Evolutionary conservation across 2,113 vertebrate species (phyloP), one percentile per base, ranked within the genome.

Genomic region (Equus przewalskii): DNA sequence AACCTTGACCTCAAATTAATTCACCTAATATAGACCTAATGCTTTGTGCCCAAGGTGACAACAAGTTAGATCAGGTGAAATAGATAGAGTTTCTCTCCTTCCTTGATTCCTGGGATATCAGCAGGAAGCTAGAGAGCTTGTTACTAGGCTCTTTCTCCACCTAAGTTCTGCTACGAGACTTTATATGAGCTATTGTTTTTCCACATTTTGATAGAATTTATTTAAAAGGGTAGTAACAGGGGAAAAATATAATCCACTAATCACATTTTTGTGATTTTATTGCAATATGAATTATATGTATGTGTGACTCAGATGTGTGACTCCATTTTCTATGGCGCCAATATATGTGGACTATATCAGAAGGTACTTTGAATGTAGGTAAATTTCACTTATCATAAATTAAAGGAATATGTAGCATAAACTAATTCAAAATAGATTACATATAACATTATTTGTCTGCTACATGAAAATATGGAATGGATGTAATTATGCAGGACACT

Each of bases 381-480:
- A 91, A 96, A 78, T 84, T 76, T 91, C 60, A 87, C 13, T 83
- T 54, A 36, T 46, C 36, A 81, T 91, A 86, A 95, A 82, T 89
- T 81, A 76, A 92, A 90, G 83, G 9, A 62, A 73, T 41, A 81
- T 86, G 30, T 41, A 76, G 8, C 46, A 88, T 56, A 46, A 58
- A 56, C 60, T 70, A 92, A 89, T 95, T 96, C 12, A 92, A 94
- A 89, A 65, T 89, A 89, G 94, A 54, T 96, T 76, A 81, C 36
- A 81, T 76, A 33, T 85, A 87, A 96, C 91, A 83, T 94, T 89
- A 87, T 70, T 80, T 95, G 9, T 70, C 86, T 93, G 41, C 60
- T 91, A 80, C 67, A 86, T 46, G 26, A n/a, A 96, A 97, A 67
- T 70, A 93, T 91, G 49, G 12, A 85, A 62, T 91, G 18, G 21